Base-by-base conservation (phyloP, 2,888 invertebrate species). In the Euplexia lucipara region DNA sequence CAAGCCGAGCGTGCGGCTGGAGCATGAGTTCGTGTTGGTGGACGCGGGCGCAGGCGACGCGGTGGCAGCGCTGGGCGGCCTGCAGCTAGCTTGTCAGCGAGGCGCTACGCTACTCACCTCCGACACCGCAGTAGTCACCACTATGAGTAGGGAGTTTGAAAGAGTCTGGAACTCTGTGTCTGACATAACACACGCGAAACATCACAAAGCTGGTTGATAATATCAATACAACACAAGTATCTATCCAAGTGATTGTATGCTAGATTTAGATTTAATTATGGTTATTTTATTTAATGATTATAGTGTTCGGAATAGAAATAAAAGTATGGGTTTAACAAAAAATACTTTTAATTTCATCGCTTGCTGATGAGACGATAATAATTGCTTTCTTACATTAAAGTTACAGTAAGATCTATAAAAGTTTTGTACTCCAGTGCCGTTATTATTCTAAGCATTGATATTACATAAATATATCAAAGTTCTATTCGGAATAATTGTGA, bases 391-490 rank as follows among this genome's bases (percentile, higher is more conserved):
- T 78, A 83, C 71, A 75, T 74, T 78, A 78, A 78, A 71, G 78
- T 77, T 85, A 87, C 77, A 83, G 81, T 83, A 81, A 79, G 77
- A 82, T 70, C 86, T 83, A 88, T 86, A 83, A 87, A 84, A 83
- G 72, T 87, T 94, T 94, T 95, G 94, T 95, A 95, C 94, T 94
- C 88, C 87, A 91, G 92, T 93, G 92, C 92, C 86, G 86, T 85
- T 86, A 83, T 84, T 86, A 87, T 83, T 83, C 87, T 90, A 89
- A 85, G 78, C 81, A 65, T 78, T 68, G 74, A 78, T 67, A 78
- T 78, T 70, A 73, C 60, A 68, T 78, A 70, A 59, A 69, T 73
- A 79, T 81, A 79, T 56, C 69, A 66, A 79, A 75, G 59, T 70
- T 78, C 81, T 81, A 80, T 54, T 54, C 65, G 70, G 67, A 77